These are phyloP conservation scores for Osmoderma eremita DNA, from an alignment of 2,888 invertebrate species.

Conservation along the genomic window DNA sequence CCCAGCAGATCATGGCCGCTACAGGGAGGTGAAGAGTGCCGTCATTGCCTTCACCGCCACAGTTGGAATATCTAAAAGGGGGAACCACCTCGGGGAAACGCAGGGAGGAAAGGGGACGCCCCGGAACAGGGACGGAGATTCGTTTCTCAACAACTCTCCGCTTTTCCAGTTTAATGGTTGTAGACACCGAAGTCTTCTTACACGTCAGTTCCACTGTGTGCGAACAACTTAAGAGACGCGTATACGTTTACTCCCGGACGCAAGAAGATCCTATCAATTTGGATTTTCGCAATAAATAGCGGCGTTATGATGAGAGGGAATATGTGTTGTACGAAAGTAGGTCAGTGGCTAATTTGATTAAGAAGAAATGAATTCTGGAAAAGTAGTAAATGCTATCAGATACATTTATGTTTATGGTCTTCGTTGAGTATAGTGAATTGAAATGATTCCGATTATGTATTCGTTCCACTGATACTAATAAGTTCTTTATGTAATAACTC, in stretches of 20 bases:
- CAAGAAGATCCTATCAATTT: slow-evolving; percentile 9
- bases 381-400: no score
- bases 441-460: no score
- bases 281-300: slow-evolving; percentile 24
- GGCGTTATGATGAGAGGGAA: background rate
- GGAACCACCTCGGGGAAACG: slow-evolving; percentile 41
- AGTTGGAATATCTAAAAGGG: slow-evolving; percentile 31
- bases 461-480: no score
- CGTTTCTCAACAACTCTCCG: slow-evolving; percentile 49
- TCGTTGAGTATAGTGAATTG: no score
- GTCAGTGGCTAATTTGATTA: no score
- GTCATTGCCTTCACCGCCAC: slow-evolving; percentile 32
- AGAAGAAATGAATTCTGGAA: no score
- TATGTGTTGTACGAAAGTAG: background rate
- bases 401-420: no score
- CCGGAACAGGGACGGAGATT: slow-evolving; percentile 51
- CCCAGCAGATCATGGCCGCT: slow-evolving; percentile 49
- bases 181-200: slow-evolving; percentile 49
- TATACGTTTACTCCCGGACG: background rate
- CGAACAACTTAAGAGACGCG: slow-evolving; percentile 25
- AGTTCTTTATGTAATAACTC: no score
- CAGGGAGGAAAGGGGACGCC: slow-evolving; percentile 44
- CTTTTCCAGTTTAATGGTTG: slow-evolving; percentile 53
- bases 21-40: slow-evolving; percentile 41
- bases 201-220: slow-evolving; percentile 45